Evolutionary conservation across 2,888 invertebrate species (phyloP), one percentile per base, ranked within the genome.

Genomic region (Caenorhabditis afra): DNA sequence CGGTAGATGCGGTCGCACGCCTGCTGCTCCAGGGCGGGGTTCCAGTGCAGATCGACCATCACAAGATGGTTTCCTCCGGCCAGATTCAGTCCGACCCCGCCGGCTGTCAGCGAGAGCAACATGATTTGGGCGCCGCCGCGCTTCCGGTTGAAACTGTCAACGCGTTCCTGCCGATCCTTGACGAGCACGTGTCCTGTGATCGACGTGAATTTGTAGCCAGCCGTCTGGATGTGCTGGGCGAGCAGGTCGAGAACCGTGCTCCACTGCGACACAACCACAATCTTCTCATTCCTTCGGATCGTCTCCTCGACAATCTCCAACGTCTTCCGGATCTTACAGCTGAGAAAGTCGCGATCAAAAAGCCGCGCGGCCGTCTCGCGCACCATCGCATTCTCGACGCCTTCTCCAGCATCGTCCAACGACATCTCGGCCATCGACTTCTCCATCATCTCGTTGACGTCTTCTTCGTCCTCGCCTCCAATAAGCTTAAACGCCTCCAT

Each of bases 1-100:
- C 97, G 87, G 91, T 96, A 96, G 79, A 97, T 94, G 78, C 97
- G 93, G 92, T 97, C 97, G 91, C 95, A 95, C 0, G 97, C 97
- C 91, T 97, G 97, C 52, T 94, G 93, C 91, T 98, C 97, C 53
- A 97, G 91, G 89, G 97, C 96, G 0, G 97, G 97, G 93, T 97
- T 98, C 92, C 97, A 98, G 91, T 97, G 97, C 64, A 96, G 93
- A 91, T 98, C 97, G 22, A 96, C 91, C 39, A 98, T 92, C 37
- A 97, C 93, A 55, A 98, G 93, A 91, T 97, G 95, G 92, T 95
- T 96, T 0, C 94, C 97, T 1, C 97, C 97, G 71, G 95, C 93
- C 65, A 97, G 92, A 92, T 98, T 97, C 14, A 98, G 92, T 0
- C 97, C 97, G 16, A 96, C 96, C 29, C 97, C 97, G 55, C 97